These are phyloP conservation scores for Artibeus jamaicensis DNA, from an alignment of 2,797 vertebrate species.

Conservation along the genomic window DNA sequence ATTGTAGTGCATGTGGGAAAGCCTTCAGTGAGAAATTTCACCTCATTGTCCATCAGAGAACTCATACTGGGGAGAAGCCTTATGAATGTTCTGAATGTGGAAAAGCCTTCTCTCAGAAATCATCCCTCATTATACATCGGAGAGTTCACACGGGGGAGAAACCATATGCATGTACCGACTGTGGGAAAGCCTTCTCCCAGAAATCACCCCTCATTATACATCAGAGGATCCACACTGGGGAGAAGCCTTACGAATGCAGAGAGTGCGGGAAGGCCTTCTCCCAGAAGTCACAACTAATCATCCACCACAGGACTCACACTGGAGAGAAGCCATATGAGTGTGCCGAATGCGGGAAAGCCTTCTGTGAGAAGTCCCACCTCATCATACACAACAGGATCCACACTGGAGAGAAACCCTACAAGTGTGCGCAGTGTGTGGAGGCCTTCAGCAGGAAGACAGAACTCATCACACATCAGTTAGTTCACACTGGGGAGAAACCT, in stretches of 20 bases:
- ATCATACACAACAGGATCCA: conserved; percentile 77
- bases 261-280: conserved; percentile 76
- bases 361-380: conserved; percentile 76
- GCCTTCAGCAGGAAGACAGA: conserved; percentile 77
- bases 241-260: conserved; percentile 74
- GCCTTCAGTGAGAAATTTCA: conserved; percentile 69
- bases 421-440: conserved; percentile 72
- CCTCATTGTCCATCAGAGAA: conserved; percentile 73
- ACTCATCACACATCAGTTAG: conserved; percentile 73
- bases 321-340: conserved; percentile 75
- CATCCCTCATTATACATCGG: conserved; percentile 77
- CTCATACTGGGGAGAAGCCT: conserved; percentile 67
- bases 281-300: conserved; percentile 70
- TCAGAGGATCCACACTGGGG: conserved; percentile 73
- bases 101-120: conserved; percentile 75
- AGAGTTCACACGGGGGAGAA: conserved; percentile 77
- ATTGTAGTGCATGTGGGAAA: conserved; percentile 71
- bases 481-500: conserved; percentile 75
- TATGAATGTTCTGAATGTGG: conserved; percentile 77
- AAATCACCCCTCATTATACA: conserved; percentile 73
- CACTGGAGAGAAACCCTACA: conserved; percentile 76
- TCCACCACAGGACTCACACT: conserved; percentile 73
- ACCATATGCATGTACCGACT: conserved; percentile 65
- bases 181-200: conserved; percentile 71
- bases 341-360: conserved; percentile 74